Evolutionary conservation across 2,113 vertebrate genomes (phyloP).

Genomic region (Noctilio leporinus): DNA sequence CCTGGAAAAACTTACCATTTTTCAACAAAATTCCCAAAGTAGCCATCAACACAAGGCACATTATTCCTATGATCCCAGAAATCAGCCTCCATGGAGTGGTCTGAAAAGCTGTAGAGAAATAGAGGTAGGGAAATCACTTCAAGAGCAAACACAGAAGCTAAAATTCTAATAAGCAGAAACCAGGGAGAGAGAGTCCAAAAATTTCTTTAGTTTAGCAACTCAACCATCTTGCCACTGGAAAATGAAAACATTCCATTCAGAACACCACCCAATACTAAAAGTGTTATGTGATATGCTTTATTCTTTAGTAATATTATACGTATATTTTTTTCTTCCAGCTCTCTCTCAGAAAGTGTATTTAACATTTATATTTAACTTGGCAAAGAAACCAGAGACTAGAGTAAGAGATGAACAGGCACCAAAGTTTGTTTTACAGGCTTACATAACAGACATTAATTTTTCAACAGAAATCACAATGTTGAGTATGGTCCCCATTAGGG

Average conservation of each 20-base stretch:
- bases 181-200: not conserved
- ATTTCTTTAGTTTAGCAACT: not conserved
- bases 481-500: not conserved
- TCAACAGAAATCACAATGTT: not conserved
- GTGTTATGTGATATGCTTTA: not conserved
- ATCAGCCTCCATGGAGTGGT: constrained; percentile 34
- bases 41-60: not conserved
- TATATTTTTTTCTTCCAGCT: not conserved
- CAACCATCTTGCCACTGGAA: not conserved
- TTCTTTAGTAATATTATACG: not conserved
- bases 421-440: not conserved
- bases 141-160: not conserved
- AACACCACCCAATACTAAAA: not conserved
- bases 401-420: not conserved
- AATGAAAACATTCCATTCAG: not conserved
- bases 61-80: constrained; percentile 39
- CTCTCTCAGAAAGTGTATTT: not conserved
- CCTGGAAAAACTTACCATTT: constrained; percentile 35
- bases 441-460: not conserved
- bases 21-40: constrained; percentile 38
- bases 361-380: not conserved
- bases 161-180: not conserved
- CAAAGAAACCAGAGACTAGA: not conserved
- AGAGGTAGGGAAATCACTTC: not conserved
- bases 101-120: constrained; percentile 31